Evolutionary conservation across 2,888 invertebrate genomes (phyloP).

Genomic region (Polyploca ridens): DNA sequence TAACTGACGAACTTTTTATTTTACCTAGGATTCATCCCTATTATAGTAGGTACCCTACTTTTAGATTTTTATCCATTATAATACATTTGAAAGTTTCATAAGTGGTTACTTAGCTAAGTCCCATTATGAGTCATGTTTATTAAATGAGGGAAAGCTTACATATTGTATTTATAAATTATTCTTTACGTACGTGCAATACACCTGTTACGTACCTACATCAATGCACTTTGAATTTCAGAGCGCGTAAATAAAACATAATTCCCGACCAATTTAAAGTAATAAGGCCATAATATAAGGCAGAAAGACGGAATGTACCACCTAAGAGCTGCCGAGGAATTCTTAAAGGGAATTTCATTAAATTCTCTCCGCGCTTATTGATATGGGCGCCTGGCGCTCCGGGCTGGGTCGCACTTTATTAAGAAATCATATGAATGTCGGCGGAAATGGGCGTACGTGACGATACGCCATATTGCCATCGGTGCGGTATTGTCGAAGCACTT

Average conservation of each 20-base stretch:
- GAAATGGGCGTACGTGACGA: slow-evolving; percentile 75
- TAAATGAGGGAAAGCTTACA: too few relatives aligned
- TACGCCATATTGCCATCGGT: slow-evolving; percentile 66
- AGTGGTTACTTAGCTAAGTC: too few relatives aligned
- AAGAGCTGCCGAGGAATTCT: slow-evolving; percentile 62
- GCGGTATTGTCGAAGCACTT: slow-evolving; percentile 21
- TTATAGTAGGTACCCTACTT: too few relatives aligned
- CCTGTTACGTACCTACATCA: slow-evolving; percentile 10
- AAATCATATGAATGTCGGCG: slow-evolving; percentile 77
- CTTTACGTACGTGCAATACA: slow-evolving; percentile 1
- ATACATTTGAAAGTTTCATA: too few relatives aligned
- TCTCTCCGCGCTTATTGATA: slow-evolving; percentile 75
- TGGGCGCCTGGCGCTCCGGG: slow-evolving; percentile 71
- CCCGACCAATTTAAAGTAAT: slow-evolving; percentile 51
- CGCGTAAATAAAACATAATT: slow-evolving; percentile 27
- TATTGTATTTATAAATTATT: too few relatives aligned
- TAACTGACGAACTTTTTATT: too few relatives aligned
- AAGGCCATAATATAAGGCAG: slow-evolving; percentile 44
- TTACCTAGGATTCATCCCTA: too few relatives aligned
- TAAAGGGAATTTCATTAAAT: slow-evolving; percentile 71
- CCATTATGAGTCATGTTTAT: too few relatives aligned
- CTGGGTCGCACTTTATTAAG: slow-evolving; percentile 79
- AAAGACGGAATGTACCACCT: slow-evolving; percentile 56
- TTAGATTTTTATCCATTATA: too few relatives aligned
- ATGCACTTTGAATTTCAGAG: slow-evolving; percentile 15